Conservation (phyloP, 2,113 vertebrate species). For the Perca fluviatilis region DNA sequence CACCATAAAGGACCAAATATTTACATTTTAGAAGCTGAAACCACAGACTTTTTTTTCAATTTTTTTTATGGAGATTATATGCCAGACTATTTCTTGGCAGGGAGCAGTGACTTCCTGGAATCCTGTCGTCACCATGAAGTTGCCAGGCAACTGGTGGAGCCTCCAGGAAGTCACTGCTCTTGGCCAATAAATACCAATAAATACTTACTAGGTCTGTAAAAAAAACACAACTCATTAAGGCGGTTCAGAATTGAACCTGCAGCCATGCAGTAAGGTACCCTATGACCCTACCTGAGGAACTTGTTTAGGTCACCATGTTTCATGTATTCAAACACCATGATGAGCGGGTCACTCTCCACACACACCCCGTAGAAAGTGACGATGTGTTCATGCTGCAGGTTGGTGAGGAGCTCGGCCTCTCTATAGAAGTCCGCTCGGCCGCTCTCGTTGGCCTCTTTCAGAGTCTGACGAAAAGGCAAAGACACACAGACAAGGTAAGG, state of each 20-base stretch:
- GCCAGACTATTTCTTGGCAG: too few species aligned
- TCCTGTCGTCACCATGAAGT: too few species aligned
- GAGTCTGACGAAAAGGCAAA: conserved; percentile 82
- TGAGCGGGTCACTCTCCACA: conserved; percentile 96
- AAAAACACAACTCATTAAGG: too few species aligned
- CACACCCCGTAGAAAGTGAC: conserved; percentile 98
- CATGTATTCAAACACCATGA: conserved; percentile 99
- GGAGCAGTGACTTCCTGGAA: too few species aligned
- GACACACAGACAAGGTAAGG: conserved; percentile 4
- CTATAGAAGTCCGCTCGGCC: conserved; percentile 97
- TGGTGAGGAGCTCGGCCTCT: conserved; percentile 97
- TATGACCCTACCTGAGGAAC: conserved; percentile 91
- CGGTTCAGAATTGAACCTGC: too few species aligned
- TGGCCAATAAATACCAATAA: neutral
- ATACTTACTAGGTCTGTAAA: too few species aligned
- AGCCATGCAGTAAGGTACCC: too few species aligned
- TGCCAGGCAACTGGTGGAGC: too few species aligned
- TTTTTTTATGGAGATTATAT: neutral
- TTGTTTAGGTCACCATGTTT: conserved; percentile 99
- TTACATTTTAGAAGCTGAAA: neutral
- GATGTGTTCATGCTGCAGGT: conserved; percentile 97
- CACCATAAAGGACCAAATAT: neutral
- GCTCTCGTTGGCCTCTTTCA: conserved; percentile 97
- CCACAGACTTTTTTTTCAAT: too few species aligned
- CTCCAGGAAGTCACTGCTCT: neutral